Conservation (phyloP, 2,888 invertebrate genomes). For the Periphyllus acericola region DNA sequence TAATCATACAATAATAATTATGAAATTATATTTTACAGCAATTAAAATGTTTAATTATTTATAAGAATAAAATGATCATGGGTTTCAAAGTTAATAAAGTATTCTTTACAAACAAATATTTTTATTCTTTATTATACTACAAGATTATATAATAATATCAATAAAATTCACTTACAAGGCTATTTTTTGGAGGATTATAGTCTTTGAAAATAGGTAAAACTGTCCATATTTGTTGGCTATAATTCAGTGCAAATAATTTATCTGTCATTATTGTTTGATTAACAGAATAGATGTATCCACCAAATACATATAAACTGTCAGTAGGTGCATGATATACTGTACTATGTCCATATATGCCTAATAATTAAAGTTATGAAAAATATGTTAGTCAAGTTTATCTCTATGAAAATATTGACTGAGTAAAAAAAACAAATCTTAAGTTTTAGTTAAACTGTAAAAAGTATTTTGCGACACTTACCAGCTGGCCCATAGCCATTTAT, state of each 20-base stretch:
- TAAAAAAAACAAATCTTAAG: not conserved
- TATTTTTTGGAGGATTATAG: constrained; percentile 70
- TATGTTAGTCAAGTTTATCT: not conserved
- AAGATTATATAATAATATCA: not conserved
- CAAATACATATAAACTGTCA: constrained; percentile 88
- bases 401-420: too few relatives aligned
- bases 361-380: constrained; percentile 36
- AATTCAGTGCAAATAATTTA: constrained; percentile 81
- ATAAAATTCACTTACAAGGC: constrained; percentile 68
- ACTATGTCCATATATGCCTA: constrained; percentile 84
- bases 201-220: constrained; percentile 78
- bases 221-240: constrained; percentile 83
- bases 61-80: too few relatives aligned
- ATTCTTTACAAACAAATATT: too few relatives aligned
- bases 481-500: constrained; percentile 80
- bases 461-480: constrained; percentile 69
- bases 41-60: too few relatives aligned
- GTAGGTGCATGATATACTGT: constrained; percentile 85
- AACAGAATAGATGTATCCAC: constrained; percentile 82
- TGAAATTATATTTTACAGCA: too few relatives aligned
- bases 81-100: too few relatives aligned
- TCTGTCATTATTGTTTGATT: constrained; percentile 79
- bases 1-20: not conserved
- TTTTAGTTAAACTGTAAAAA: not conserved
- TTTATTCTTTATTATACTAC: too few relatives aligned